Percentiles rank a stretch among this genome's conserved stretches.
phyloP scores from a whole-genome alignment of 2,113 vertebrate genomes.

The Haemorhous mexicanus region DNA sequence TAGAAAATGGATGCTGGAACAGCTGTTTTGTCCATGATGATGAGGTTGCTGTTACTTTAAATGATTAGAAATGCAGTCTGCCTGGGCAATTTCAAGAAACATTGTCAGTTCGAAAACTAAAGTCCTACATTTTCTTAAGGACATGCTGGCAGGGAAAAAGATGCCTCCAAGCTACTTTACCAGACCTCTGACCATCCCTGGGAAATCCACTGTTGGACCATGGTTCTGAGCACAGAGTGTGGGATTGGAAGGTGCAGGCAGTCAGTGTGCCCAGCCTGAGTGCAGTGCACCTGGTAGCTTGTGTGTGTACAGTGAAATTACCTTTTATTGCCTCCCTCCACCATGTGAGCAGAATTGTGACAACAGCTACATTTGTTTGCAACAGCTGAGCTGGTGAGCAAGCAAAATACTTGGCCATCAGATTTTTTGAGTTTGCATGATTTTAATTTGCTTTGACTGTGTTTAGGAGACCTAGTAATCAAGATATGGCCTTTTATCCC shows the following conservation, averaged over 20 bases:
- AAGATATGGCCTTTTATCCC: not conserved
- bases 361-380: not conserved
- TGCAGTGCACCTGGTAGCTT: rapidly evolving
- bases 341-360: not conserved
- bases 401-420: not conserved
- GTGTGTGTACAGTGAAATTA: not conserved
- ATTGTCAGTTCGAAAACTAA: not conserved
- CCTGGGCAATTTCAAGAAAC: not conserved
- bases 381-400: not conserved
- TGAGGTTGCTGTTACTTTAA: not conserved
- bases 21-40: not conserved
- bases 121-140: not conserved
- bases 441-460: not conserved
- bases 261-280: not conserved
- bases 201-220: no score
- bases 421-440: not conserved
- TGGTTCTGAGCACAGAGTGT: rapidly evolving
- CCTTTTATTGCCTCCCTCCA: not conserved
- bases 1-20: not conserved
- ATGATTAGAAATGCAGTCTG: not conserved
- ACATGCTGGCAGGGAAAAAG: not conserved
- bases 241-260: not conserved
- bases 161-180: not conserved
- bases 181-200: not conserved
- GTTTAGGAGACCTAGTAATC: not conserved